These are phyloP conservation scores for Thecophora atra DNA, from an alignment of 2,888 invertebrate genomes.

Conservation along the genomic window DNA sequence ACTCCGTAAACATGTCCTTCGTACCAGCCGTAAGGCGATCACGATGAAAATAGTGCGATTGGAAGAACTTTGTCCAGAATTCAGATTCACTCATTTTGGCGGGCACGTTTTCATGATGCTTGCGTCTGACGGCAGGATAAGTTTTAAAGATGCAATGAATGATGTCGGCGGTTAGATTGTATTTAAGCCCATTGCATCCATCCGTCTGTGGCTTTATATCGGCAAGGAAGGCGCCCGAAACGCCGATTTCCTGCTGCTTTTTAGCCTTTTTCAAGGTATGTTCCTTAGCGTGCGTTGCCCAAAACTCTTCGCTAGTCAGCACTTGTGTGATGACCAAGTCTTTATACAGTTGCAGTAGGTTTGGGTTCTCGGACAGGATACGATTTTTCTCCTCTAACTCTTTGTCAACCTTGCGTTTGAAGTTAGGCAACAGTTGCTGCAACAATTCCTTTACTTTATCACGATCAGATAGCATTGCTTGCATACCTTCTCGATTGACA, in stretches of 20 bases:
- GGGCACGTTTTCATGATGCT: slow-evolving; percentile 96
- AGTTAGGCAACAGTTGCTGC: slow-evolving; percentile 90
- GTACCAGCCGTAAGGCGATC: slow-evolving; percentile 88
- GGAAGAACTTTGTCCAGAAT: slow-evolving; percentile 99
- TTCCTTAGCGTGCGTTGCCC: slow-evolving; percentile 87
- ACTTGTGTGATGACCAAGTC: slow-evolving; percentile 97
- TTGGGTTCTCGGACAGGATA: slow-evolving; percentile 88
- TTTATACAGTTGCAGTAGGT: slow-evolving; percentile 91
- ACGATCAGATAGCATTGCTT: slow-evolving; percentile 86
- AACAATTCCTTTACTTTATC: slow-evolving; percentile 93
- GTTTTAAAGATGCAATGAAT: slow-evolving; percentile 99
- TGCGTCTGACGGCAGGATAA: slow-evolving; percentile 97
- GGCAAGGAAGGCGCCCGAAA: slow-evolving; percentile 81
- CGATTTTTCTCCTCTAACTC: slow-evolving; percentile 92
- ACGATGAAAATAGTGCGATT: slow-evolving; percentile 98
- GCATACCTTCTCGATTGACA: slow-evolving; percentile 84
- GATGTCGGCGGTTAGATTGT: slow-evolving; percentile 95
- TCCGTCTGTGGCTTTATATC: slow-evolving; percentile 97
- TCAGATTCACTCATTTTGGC: slow-evolving; percentile 93
- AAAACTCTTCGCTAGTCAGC: slow-evolving; percentile 96
- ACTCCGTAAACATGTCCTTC: slow-evolving; percentile 97
- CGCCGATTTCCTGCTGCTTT: slow-evolving; percentile 85
- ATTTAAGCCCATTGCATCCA: slow-evolving; percentile 95
- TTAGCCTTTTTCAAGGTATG: slow-evolving; percentile 78
- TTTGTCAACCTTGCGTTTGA: slow-evolving; percentile 89